Evolutionary conservation across 1,140 invertebrate genomes (phyloP).

Genomic region (Nixonia krombeini): DNA sequence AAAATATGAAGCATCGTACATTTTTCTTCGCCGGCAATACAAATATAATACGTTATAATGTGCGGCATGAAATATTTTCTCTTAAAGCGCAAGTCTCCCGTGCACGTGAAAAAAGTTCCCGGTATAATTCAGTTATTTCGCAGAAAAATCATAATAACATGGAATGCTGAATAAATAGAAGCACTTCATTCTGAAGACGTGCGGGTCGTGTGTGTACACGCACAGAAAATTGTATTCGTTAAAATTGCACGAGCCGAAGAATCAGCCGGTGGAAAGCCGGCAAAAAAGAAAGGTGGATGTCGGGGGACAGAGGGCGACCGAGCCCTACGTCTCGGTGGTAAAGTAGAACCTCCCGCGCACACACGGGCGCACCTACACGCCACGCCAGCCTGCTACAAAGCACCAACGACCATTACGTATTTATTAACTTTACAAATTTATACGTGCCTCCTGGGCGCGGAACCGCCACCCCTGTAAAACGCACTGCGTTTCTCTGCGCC

Average conservation of each 20-base stretch:
- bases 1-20: too few species aligned
- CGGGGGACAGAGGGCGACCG: neutral
- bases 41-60: constrained; percentile 14
- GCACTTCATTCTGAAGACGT: constrained; percentile 23
- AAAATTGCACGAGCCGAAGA: constrained; percentile 53
- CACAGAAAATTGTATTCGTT: constrained; percentile 46
- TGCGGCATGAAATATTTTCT: constrained; percentile 42
- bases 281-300: constrained; percentile 7
- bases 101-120: constrained; percentile 22
- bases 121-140: constrained; percentile 33
- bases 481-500: constrained; percentile 41
- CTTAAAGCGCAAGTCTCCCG: constrained; percentile 27
- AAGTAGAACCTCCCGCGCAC: constrained; percentile 64
- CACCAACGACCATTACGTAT: constrained; percentile 71
- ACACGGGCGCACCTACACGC: constrained; percentile 56
- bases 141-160: constrained; percentile 23
- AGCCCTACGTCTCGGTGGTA: constrained; percentile 56
- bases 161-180: constrained; percentile 33
- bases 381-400: too few species aligned
- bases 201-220: constrained; percentile 16
- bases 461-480: constrained; percentile 49
- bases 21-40: neutral
- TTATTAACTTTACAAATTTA: constrained; percentile 74
- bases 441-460: constrained; percentile 69
- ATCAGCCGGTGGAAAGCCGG: constrained; percentile 7